These are phyloP conservation scores for Heptranchias perlo DNA, from an alignment of 2,113 vertebrate genomes.

Conservation along the genomic window DNA sequence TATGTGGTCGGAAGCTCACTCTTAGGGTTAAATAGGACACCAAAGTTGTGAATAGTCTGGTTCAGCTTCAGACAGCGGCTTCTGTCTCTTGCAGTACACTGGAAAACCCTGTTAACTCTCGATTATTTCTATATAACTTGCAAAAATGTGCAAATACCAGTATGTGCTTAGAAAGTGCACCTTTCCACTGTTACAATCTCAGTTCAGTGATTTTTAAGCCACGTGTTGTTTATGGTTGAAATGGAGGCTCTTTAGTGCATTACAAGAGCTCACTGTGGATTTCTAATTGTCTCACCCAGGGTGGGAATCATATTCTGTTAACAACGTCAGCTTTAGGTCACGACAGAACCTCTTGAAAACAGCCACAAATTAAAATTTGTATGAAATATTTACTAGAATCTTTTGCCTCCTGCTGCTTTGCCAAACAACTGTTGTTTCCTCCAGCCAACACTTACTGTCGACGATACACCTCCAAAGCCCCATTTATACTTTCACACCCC, in stretches of 20 bases:
- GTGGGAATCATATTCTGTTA: constrained; percentile 30
- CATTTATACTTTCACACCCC: neutral
- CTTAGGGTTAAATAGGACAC: no score
- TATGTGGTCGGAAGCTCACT: no score
- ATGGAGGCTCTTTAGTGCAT: neutral
- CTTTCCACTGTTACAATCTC: neutral
- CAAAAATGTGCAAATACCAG: neutral
- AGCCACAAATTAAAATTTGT: constrained; percentile 26
- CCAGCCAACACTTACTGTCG: neutral
- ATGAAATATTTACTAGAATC: constrained; percentile 29
- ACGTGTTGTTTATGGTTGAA: neutral
- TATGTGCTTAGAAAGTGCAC: neutral
- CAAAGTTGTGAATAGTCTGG: no score
- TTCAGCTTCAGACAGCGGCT: no score
- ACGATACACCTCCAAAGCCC: neutral
- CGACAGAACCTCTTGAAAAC: neutral
- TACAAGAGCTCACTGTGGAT: constrained; percentile 24
- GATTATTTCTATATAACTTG: neutral
- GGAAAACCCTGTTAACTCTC: neutral
- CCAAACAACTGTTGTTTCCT: constrained; percentile 25
- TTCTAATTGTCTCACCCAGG: constrained; percentile 10
- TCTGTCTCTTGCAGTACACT: neutral
- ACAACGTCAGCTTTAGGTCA: neutral
- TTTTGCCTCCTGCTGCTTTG: constrained; percentile 20
- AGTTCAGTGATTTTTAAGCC: constrained; percentile 14